phyloP scores from a whole-genome alignment of 2,113 vertebrate species.

The Anguilla japonica region DNA sequence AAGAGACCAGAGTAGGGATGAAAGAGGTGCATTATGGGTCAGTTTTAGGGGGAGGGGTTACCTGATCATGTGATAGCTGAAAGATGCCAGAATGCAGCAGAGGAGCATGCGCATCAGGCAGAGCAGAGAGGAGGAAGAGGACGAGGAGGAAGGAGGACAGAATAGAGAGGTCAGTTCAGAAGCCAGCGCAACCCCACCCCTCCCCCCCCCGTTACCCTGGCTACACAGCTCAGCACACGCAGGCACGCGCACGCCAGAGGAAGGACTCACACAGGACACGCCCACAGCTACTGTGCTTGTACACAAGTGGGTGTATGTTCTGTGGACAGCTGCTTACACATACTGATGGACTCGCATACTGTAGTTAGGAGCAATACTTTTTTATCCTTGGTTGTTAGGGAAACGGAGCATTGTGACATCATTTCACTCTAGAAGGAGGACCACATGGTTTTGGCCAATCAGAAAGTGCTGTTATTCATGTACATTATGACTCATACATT shows the following conservation, averaged over 20 bases:
- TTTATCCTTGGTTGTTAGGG: not conserved
- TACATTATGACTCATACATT: not conserved
- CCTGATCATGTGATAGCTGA: constrained; percentile 99
- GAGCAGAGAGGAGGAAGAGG: constrained; percentile 69
- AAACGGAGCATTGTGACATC: not conserved
- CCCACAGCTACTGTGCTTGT: not conserved
- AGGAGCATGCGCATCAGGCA: constrained; percentile 88
- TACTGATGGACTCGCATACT: not conserved
- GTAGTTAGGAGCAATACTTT: not conserved
- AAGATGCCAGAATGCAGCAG: constrained; percentile 98
- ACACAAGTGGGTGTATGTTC: not conserved
- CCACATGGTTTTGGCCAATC: not conserved
- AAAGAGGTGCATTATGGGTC: constrained; percentile 56
- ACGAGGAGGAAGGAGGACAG: constrained; percentile 47
- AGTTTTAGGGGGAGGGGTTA: constrained; percentile 75
- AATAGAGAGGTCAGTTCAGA: constrained; percentile 64
- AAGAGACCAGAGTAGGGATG: not conserved
- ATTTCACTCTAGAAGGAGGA: not conserved
- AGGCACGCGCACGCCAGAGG: not conserved
- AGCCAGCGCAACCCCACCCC: constrained; percentile 49
- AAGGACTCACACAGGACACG: not conserved
- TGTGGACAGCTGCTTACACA: not conserved
- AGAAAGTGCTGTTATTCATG: not conserved
- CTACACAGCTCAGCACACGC: constrained; percentile 5
- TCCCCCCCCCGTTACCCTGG: not conserved